phyloP scores from a whole-genome alignment of 2,113 vertebrate species.

The Myotis yumanensis region DNA sequence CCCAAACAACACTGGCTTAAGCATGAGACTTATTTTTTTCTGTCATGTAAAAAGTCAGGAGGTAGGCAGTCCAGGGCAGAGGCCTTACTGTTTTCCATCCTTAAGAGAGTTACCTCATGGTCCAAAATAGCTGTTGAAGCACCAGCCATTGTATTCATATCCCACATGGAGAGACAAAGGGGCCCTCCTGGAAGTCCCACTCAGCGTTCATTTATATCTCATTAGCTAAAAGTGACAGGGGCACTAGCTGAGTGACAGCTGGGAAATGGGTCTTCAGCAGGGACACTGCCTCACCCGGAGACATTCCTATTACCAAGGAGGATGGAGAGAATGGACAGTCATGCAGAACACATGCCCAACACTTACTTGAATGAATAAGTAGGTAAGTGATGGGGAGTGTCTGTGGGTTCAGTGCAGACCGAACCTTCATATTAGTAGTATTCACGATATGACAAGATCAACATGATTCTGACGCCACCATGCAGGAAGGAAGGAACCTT shows the following conservation, averaged over 20 bases:
- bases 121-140: neutral
- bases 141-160: neutral
- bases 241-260: neutral
- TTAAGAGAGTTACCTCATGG: neutral
- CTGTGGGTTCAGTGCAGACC: neutral
- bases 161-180: neutral
- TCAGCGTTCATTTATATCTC: neutral
- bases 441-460: neutral
- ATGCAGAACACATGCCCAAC: neutral
- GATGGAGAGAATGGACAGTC: neutral
- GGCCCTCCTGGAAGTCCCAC: neutral
- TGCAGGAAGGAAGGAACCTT: neutral
- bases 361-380: neutral
- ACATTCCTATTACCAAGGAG: neutral
- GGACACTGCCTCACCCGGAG: neutral
- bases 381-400: neutral
- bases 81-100: neutral
- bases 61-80: neutral
- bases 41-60: neutral
- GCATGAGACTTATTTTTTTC: neutral
- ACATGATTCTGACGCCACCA: neutral
- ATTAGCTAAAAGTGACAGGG: neutral
- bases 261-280: neutral
- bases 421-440: neutral
- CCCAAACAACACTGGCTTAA: neutral